Evolutionary conservation across 35 echinoderm and acorn worm genomes (phyloP), one percentile per base, ranked within the genome.

Genomic region (Ophiothrix spiculata): DNA sequence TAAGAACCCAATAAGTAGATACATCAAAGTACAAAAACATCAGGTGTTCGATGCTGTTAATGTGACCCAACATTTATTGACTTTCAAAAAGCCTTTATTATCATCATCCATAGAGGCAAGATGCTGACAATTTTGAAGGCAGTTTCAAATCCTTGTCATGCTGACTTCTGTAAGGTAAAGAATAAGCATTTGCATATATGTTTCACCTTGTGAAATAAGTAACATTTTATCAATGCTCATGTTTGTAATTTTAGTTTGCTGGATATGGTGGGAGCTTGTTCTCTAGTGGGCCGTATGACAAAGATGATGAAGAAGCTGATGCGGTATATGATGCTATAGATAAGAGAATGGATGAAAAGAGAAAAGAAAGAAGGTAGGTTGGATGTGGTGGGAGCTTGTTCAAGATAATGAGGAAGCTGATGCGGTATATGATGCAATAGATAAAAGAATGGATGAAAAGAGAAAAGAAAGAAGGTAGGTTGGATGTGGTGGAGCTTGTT

Each of bases 371-470:
- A 88, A 91, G 95, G 95, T 97, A n/a, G 1, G 60, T 69, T n/a
- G 94, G 94, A 37, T 93, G 93, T 39, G 91, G 87, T 75, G 91
- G 91, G 0, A 93, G 91, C 81, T 60, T 97, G 56, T 97, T 97
- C 85, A 83, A 85, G 34, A 80, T 87, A 14, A 88, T 80, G 95
- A 98, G 73, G 95, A 94, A 84, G 95, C 95, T 32, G 95, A 98
- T 87, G 95, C 92, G 13, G 86, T 98, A 16, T 97, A 98, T 77
- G 95, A 98, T 40, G 95, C 95, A 17, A 98, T 98, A 32, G 95
- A 98, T 74, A 98, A 94, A 69, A 90, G 95, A 17, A 98, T 98
- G 95, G 95, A 98, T 89, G 95, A 98, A 56, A 98, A 98, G 80
- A 90, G 95, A 34, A 98, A 98, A 78, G 95, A 98, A 56, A 98